Conservation (phyloP, 2,888 invertebrate species). For the Apoderus coryli region DNA sequence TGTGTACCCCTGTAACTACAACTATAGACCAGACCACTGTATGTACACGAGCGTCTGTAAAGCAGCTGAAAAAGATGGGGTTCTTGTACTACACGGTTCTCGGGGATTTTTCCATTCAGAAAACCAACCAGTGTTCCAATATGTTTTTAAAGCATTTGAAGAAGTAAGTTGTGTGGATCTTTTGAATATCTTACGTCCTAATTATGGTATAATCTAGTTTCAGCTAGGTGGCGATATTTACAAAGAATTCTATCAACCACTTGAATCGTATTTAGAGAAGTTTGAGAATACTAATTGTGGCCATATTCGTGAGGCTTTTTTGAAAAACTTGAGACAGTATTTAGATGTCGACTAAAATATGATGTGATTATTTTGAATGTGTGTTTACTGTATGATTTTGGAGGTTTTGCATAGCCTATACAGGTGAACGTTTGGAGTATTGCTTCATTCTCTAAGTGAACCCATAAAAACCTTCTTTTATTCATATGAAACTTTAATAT, state of each 20-base stretch:
- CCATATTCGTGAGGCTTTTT: conserved; percentile 40
- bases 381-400: too few relatives aligned
- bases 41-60: conserved; percentile 86
- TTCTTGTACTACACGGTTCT: conserved; percentile 79
- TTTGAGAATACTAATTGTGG: conserved; percentile 48
- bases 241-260: conserved; percentile 42
- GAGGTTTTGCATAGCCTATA: too few relatives aligned
- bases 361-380: too few relatives aligned
- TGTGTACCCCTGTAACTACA: conserved; percentile 72
- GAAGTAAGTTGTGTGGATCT: not conserved
- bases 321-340: conserved; percentile 31
- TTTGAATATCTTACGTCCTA: not conserved
- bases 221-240: conserved; percentile 50
- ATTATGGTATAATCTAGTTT: conserved; percentile 34
- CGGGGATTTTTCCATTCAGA: conserved; percentile 72
- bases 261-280: conserved; percentile 39
- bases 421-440: too few relatives aligned
- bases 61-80: conserved; percentile 45
- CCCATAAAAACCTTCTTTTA: too few relatives aligned
- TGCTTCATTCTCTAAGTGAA: too few relatives aligned
- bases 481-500: too few relatives aligned
- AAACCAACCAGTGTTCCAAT: conserved; percentile 74
- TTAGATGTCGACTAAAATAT: conserved; percentile 29
- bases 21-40: conserved; percentile 91
- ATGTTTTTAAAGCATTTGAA: conserved; percentile 42